Conservation (phyloP, 2,797 vertebrate genomes). For the Yasuhikotakia modesta region DNA sequence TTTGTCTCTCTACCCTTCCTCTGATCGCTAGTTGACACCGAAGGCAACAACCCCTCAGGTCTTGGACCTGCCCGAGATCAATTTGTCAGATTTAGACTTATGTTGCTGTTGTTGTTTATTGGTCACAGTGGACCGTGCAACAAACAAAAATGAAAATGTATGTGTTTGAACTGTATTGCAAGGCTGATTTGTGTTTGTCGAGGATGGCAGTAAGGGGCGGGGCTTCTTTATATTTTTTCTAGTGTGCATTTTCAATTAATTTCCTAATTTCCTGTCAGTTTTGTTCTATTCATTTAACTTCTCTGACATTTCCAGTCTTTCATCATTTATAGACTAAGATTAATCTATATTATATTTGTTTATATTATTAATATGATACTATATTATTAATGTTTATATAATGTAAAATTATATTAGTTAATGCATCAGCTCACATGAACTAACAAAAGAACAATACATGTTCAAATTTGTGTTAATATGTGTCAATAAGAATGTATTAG, state of each 20-base stretch:
- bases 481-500: too few relatives aligned
- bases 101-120: constrained; percentile 51
- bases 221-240: constrained; percentile 7
- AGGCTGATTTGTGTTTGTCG: not conserved
- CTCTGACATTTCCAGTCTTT: too few relatives aligned
- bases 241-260: not conserved
- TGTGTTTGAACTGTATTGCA: constrained; percentile 32
- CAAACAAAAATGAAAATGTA: constrained; percentile 47
- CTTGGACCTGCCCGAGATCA: constrained; percentile 31
- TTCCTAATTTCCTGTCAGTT: constrained; percentile 22
- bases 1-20: constrained; percentile 2
- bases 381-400: too few relatives aligned
- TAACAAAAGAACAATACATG: too few relatives aligned
- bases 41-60: constrained; percentile 15
- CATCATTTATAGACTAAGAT: too few relatives aligned
- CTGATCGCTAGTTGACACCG: constrained; percentile 39
- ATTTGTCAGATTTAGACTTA: constrained; percentile 55
- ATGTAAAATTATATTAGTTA: too few relatives aligned
- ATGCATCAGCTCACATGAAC: too few relatives aligned
- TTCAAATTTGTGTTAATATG: too few relatives aligned
- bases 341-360: too few relatives aligned
- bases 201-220: not conserved
- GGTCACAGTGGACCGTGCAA: constrained; percentile 39
- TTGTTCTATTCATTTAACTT: not conserved
- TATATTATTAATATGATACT: too few relatives aligned